phyloP scores from a whole-genome alignment of 92 coral and sea anemone genomes.

The Palythoa grandis region DNA sequence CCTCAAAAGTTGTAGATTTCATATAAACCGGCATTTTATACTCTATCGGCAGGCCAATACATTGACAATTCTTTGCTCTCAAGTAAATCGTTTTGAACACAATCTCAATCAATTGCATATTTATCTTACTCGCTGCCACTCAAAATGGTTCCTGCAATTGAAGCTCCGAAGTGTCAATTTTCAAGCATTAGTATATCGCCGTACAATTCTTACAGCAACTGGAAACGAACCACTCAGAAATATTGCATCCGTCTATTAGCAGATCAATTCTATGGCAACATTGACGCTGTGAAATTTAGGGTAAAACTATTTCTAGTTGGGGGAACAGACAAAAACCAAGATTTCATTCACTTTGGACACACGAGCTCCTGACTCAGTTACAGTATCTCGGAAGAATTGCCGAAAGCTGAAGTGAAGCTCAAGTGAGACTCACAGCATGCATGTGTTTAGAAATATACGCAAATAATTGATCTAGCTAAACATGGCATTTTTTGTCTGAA shows the following conservation, averaged over 20 bases:
- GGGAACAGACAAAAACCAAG: not conserved
- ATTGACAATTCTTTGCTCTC: not conserved
- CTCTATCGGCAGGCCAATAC: not conserved
- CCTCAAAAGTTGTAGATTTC: not conserved
- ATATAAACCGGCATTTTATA: not conserved
- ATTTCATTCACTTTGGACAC: not conserved
- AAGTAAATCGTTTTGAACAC: not conserved
- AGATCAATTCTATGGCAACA: not conserved
- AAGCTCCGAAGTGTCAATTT: conserved; percentile 11
- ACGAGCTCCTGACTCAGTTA: not conserved
- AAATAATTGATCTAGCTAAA: not conserved
- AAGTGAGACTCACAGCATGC: not conserved
- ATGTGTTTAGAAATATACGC: not conserved
- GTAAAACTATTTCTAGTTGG: not conserved
- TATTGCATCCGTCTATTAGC: not conserved
- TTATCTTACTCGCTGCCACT: not conserved
- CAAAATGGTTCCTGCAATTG: not conserved
- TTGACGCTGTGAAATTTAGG: not conserved
- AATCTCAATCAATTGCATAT: not conserved
- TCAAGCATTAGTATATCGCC: conserved; percentile 3
- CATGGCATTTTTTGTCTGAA: not conserved
- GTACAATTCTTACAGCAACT: not conserved
- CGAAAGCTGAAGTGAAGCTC: not conserved
- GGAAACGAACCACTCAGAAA: not conserved
- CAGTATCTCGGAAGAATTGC: not conserved